Evolutionary conservation across 2,888 invertebrate species (phyloP).

Genomic region (Ormyrus rosae): DNA sequence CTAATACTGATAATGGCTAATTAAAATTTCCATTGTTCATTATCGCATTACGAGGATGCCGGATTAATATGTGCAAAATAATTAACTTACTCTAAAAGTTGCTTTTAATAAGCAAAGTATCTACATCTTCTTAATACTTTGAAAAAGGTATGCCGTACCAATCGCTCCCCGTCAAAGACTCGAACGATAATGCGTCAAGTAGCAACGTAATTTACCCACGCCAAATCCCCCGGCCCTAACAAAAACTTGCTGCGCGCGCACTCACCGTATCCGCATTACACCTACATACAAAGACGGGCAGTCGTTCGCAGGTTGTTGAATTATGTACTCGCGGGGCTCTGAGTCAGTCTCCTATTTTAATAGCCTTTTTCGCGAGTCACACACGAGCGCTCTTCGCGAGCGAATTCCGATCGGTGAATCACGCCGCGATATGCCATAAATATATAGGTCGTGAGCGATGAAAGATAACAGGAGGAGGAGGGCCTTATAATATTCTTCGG

Average conservation of each 20-base stretch:
- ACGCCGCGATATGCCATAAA: conserved; percentile 58
- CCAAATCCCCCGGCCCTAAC: neutral
- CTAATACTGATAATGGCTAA: conserved; percentile 13
- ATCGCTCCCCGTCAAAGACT: too few species aligned
- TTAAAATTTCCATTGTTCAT: too few species aligned
- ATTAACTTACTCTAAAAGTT: too few species aligned
- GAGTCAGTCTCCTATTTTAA: conserved; percentile 41
- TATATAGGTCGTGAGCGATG: conserved; percentile 63
- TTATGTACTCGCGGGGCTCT: neutral
- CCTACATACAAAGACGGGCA: neutral
- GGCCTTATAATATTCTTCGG: conserved; percentile 29
- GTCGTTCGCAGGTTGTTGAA: conserved; percentile 27
- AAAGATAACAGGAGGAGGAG: conserved; percentile 43
- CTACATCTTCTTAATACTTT: too few species aligned
- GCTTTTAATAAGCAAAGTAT: too few species aligned
- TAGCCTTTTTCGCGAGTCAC: conserved; percentile 15
- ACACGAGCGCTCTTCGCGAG: conserved; percentile 20
- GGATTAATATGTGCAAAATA: too few species aligned
- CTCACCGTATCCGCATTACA: too few species aligned
- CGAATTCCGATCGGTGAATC: conserved; percentile 65
- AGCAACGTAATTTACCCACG: neutral
- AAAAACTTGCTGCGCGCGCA: conserved; percentile 1
- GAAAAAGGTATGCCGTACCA: too few species aligned
- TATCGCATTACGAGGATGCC: too few species aligned
- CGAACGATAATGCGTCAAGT: too few species aligned